Base-by-base conservation (phyloP, 2,113 vertebrate genomes). In the Marmota flaviventris region DNA sequence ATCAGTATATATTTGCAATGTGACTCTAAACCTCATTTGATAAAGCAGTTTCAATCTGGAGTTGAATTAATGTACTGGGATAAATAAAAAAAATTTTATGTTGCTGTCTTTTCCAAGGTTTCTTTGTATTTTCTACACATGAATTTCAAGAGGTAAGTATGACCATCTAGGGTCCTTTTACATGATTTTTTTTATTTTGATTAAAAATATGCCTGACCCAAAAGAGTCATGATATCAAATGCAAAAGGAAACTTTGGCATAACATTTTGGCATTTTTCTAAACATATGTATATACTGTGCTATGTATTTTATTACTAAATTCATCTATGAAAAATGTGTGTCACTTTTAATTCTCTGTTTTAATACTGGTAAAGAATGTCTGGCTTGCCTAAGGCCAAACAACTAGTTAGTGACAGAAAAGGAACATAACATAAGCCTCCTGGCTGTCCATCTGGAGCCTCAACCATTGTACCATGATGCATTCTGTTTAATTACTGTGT, bases 401-500 rank as follows among this genome's bases (percentile, higher is more conserved):
- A 94, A 81, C 45, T 92, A 70, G 84, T 63, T 75, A 72, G 53
- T 94, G 70, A 84, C 69, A 85, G 81, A 73, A 85, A 58, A 67
- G 73, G 34, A 85, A 61, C 32, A 86, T 84, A 86, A 48, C 4
- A 17, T 34, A 39, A 83, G 29, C 79, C 70, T 91, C n/a, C 48
- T 92, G 91, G 63, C 20, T 95, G 10, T 84, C 70, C 48, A 87
- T 87, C 70, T 96, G 94, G 88, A 93, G 32, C n/a, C 16, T 89
- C 73, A 79, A 65, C 29, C 93, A 86, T 8, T 69, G 32, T 70
- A 65, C 27, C n/a, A 53, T 18, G 78, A 75, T 69, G 48, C n/a
- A 27, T 93, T 96, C 63, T 48, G 58, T 75, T 95, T 93, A 56
- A 96, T 96, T 96, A 86, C 91, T 53, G 82, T 84, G 32, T 24